These are phyloP conservation scores for Bombus soroeensis DNA, from an alignment of 1,140 invertebrate species.

Conservation along the genomic window DNA sequence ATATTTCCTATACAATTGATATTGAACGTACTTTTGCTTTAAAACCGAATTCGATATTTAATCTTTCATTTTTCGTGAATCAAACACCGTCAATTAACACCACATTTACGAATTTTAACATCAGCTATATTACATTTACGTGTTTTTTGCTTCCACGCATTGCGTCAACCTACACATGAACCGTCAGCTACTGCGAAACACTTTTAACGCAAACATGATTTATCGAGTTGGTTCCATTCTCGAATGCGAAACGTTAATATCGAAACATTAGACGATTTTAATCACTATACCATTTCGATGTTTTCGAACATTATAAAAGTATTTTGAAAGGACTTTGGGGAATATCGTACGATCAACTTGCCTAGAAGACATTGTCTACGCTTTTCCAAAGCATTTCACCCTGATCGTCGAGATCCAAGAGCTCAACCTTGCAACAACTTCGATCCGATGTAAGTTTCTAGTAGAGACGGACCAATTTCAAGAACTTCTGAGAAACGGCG, in stretches of 20 bases:
- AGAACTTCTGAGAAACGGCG: conserved; percentile 54
- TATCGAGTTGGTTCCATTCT: neutral
- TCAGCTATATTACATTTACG: neutral
- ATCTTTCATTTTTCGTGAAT: neutral
- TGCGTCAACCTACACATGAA: neutral
- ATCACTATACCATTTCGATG: neutral
- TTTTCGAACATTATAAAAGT: conserved; percentile 22
- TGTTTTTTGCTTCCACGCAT: neutral
- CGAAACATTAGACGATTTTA: neutral
- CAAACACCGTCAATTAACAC: neutral
- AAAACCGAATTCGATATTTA: neutral
- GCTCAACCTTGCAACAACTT: conserved; percentile 60
- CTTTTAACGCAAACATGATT: neutral
- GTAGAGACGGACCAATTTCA: conserved; percentile 63
- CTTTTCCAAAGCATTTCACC: conserved; percentile 56
- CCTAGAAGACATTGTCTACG: conserved; percentile 61
- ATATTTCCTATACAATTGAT: neutral
- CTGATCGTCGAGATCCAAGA: conserved; percentile 33
- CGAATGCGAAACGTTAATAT: neutral
- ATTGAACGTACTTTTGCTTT: neutral
- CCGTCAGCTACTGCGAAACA: neutral
- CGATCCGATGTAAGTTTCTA: conserved; percentile 70
- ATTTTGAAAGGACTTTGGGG: neutral
- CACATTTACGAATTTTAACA: neutral
- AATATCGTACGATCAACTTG: conserved; percentile 55